These are phyloP conservation scores for Sanderia malayensis DNA, from an alignment of 30 jellyfish, hydroid and myxozoan genomes.

Conservation along the genomic window DNA sequence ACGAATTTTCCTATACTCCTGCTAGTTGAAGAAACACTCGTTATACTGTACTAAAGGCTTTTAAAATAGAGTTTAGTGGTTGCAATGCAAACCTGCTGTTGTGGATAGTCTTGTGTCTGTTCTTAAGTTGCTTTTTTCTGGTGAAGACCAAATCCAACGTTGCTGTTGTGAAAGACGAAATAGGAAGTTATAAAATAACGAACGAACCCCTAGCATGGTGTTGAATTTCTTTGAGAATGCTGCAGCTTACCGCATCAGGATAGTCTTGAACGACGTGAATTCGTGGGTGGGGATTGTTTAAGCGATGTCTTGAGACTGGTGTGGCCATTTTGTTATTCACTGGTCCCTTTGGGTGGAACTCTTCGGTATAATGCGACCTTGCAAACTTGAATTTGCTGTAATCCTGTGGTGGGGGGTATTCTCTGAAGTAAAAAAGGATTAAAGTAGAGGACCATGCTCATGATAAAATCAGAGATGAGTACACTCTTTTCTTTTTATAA, in stretches of 20 bases:
- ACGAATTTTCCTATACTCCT: too few species aligned
- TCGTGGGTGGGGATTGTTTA: conserved; percentile 82
- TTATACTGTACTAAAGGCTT: too few species aligned
- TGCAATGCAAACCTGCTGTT: too few species aligned
- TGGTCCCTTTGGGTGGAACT: conserved; percentile 37
- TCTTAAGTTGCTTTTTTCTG: conserved; percentile 6
- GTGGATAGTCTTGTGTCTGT: conserved; percentile 44
- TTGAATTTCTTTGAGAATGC: neutral
- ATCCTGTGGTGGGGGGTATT: conserved; percentile 57
- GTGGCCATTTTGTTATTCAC: conserved; percentile 32
- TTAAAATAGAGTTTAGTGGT: too few species aligned
- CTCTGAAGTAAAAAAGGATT: conserved; percentile 31
- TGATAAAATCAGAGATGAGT: too few species aligned
- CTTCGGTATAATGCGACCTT: conserved; percentile 58
- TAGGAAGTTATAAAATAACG: neutral
- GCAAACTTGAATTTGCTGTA: conserved; percentile 63
- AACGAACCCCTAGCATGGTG: too few species aligned
- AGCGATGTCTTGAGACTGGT: conserved; percentile 54
- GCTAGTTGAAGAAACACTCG: too few species aligned
- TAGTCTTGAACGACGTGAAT: conserved; percentile 52
- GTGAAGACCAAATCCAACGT: conserved; percentile 73
- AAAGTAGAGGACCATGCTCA: too few species aligned
- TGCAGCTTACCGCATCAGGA: conserved; percentile 72
- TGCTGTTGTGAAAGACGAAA: conserved; percentile 10
- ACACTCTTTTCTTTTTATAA: too few species aligned